Evolutionary conservation across 2,113 vertebrate genomes (phyloP).

Genomic region (Actenoides hombroni): DNA sequence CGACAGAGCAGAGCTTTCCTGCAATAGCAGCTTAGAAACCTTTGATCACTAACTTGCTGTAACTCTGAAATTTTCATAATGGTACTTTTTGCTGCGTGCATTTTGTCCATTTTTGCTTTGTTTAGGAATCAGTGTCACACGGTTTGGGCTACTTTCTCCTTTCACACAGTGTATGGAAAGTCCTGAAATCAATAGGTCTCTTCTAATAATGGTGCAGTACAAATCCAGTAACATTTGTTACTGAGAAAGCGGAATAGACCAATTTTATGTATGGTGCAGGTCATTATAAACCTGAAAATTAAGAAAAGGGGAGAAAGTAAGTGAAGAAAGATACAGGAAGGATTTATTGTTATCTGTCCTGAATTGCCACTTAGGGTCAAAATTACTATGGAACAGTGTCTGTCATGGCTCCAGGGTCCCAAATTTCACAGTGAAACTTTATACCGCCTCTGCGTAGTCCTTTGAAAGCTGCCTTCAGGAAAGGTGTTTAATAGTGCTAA

Average conservation of each 20-base stretch:
- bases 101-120: not conserved
- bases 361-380: not conserved
- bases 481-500: not conserved
- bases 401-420: not conserved
- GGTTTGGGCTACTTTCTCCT: not conserved
- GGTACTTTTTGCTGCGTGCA: not conserved
- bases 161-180: not conserved
- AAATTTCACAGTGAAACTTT: conserved; percentile 25
- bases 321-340: not conserved
- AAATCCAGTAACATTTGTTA: not conserved
- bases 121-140: not conserved
- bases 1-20: not conserved
- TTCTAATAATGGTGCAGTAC: not conserved
- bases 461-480: not conserved
- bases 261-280: not conserved
- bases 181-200: not conserved
- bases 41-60: conserved; percentile 22
- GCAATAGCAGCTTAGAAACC: not conserved
- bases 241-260: not conserved
- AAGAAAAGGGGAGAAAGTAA: not conserved
- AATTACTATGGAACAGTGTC: not conserved
- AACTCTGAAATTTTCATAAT: not conserved
- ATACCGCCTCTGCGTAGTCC: not conserved
- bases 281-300: not conserved
- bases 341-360: not conserved